A percentile compares a stretch with the other conserved stretches of the same genome.
Evolutionary conservation across 1,140 invertebrate species (phyloP).

Genomic region (Leptinotarsa defecta): DNA sequence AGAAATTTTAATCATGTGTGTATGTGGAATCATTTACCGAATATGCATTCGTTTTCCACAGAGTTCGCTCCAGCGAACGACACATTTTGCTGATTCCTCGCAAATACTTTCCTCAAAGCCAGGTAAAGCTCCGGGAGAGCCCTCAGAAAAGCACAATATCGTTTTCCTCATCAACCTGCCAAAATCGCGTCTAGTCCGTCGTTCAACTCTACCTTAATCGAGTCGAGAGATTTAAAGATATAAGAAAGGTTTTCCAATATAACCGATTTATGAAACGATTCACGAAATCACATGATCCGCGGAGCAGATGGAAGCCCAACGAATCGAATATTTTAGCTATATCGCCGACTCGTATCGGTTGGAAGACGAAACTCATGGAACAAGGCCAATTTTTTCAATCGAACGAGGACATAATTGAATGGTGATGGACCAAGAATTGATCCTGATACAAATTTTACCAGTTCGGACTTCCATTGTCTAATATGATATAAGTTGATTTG

Average conservation of each 20-base stretch:
- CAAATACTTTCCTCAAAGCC: not conserved
- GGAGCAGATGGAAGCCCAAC: constrained; percentile 15
- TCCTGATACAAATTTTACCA: no score
- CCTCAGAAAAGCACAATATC: not conserved
- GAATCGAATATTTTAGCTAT: constrained; percentile 17
- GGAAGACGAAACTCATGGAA: not conserved
- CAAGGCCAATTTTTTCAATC: no score
- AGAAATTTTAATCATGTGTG: no score
- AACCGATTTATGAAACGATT: constrained; percentile 25
- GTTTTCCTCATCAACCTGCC: not conserved
- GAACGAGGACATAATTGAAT: no score
- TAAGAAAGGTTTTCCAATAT: constrained; percentile 28
- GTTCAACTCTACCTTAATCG: constrained; percentile 21
- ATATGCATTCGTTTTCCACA: no score
- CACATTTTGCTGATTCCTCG: not conserved
- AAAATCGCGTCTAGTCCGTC: not conserved
- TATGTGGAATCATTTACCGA: no score
- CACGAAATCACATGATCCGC: constrained; percentile 10
- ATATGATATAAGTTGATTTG: no score
- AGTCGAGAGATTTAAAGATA: constrained; percentile 24
- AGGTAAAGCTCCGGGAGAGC: not conserved
- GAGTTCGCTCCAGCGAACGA: no score
- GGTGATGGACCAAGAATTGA: no score
- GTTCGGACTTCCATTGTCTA: no score
- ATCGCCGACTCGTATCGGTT: constrained; percentile 4